Conservation (phyloP, 2,888 invertebrate genomes). For the Morinoia aosen region DNA sequence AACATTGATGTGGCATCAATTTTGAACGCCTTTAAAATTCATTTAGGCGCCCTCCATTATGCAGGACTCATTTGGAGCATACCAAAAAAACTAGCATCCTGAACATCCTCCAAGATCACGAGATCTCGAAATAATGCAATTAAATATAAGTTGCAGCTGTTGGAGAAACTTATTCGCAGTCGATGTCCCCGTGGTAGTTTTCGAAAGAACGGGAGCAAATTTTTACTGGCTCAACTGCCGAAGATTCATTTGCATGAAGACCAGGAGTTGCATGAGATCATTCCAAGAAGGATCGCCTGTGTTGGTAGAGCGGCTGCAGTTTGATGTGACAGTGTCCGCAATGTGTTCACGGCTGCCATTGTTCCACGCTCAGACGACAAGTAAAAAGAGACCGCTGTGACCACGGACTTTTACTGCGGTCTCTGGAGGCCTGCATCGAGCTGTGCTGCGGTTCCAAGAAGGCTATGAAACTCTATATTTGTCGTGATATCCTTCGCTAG, state of each 20-base stretch:
- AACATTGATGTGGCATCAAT: too few relatives aligned
- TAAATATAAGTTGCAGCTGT: background rate
- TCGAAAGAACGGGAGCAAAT: background rate
- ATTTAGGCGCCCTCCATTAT: too few relatives aligned
- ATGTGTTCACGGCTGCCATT: background rate
- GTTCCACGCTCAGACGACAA: background rate
- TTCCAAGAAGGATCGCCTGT: background rate
- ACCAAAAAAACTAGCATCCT: too few relatives aligned
- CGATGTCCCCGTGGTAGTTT: background rate
- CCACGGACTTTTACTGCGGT: background rate
- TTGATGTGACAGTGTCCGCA: background rate
- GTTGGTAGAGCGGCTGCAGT: background rate
- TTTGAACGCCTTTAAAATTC: too few relatives aligned
- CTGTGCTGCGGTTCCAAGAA: background rate
- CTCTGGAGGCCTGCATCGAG: background rate
- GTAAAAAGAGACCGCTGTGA: background rate
- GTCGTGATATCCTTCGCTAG: background rate
- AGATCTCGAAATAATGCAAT: too few relatives aligned
- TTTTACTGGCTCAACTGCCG: background rate
- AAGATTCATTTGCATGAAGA: background rate
- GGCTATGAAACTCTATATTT: background rate
- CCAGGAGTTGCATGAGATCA: background rate
- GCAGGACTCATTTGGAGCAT: too few relatives aligned
- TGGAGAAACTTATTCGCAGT: background rate
- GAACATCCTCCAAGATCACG: too few relatives aligned